phyloP scores from a whole-genome alignment of 2,797 vertebrate genomes.

The Myotis pilosus region DNA sequence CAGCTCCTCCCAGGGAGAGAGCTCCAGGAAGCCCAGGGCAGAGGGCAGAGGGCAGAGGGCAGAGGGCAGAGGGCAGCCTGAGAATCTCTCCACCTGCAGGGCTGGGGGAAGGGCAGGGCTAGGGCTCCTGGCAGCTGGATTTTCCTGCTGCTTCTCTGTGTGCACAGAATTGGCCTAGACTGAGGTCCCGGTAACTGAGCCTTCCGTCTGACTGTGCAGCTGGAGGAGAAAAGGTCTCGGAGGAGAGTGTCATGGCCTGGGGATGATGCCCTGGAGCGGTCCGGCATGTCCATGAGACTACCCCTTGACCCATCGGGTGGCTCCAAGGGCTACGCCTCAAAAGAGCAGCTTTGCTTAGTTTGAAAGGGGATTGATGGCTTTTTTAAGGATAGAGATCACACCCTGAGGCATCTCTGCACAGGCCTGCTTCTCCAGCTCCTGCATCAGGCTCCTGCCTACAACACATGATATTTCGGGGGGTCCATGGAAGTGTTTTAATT shows the following conservation, averaged over 20 bases:
- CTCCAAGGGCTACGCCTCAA: neutral
- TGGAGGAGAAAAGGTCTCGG: neutral
- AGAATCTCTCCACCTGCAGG: neutral
- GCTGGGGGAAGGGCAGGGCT: neutral
- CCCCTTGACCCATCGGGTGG: neutral
- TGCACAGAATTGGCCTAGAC: neutral
- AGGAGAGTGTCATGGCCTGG: neutral
- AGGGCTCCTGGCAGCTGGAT: neutral
- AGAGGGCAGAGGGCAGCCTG: neutral
- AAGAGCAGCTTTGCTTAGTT: neutral
- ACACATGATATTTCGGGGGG: neutral
- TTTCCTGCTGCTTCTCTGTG: neutral
- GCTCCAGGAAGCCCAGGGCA: neutral
- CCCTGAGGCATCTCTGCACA: neutral
- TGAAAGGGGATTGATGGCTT: neutral
- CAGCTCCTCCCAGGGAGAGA: constrained; percentile 2
- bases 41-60: neutral
- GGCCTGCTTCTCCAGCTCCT: too few species aligned
- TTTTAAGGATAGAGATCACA: neutral
- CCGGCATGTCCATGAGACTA: neutral
- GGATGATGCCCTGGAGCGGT: neutral
- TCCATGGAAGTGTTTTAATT: neutral
- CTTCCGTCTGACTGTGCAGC: neutral
- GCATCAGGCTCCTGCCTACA: accelerated
- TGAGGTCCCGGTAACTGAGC: neutral